Base-by-base conservation (phyloP, 2,113 vertebrate genomes). In the Halcyon senegalensis region DNA sequence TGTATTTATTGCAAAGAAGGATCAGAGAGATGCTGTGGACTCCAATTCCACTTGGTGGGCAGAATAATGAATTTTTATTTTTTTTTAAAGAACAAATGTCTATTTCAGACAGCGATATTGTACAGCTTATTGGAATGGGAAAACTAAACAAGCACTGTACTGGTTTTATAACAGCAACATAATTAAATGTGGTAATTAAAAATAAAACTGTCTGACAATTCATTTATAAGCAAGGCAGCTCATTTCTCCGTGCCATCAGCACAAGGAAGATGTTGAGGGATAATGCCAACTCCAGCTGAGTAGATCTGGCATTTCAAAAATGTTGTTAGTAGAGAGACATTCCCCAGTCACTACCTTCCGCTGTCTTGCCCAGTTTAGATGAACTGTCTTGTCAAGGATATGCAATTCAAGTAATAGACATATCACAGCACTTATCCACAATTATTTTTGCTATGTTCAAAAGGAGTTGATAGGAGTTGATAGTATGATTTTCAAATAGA, bases 111-210 rank as follows among this genome's bases (percentile, higher is more conserved):
- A 81, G 90, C 77, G 96, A 68, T 39, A 96, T 50, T 93, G 74
- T 91, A 94, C 55, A 94, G 59, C 48, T 77, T 91, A 90, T 69
- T 75, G 43, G 62, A 96, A 96, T 46, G 37, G 62, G 87, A 87
- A 98, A 97, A 94, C 85, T 95, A 96, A 96, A 96, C 90, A 87
- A 84, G 72, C 90, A 77, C 88, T 95, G 84, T 39, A 95, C 68
- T 87, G 95, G 96, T 97, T 97, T 95, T 89, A 96, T 95, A 87
- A 92, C 31, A 96, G 88, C 81, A 97, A 97, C 97, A 76, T 93
- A 98, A 98, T 97, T 97, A 97, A 97, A 97, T 92, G 59, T 48
- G 72, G 67, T 92, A 95, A 97, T 97, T 96, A 81, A 87, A 97
- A 97, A 97, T 95, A 96, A 96, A 97, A 56, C 93, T 97, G 92